A percentile compares a stretch with the other conserved stretches of the same genome.
These are phyloP conservation scores for Pseudolaguvia tuberculata DNA, from an alignment of 2,113 vertebrate species.

Conservation along the genomic window DNA sequence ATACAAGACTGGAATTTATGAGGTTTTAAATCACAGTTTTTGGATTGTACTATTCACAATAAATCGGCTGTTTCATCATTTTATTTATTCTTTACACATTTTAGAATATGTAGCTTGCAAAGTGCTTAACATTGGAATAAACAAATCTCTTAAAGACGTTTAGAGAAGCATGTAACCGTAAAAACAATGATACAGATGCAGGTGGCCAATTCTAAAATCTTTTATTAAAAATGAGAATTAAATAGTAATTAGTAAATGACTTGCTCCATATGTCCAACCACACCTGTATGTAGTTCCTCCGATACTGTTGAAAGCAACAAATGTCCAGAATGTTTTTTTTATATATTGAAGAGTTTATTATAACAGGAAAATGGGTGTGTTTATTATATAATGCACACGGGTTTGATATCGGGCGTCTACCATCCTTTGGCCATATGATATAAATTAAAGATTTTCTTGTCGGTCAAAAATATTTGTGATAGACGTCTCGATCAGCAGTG, in stretches of 20 bases:
- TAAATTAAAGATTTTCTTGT: constrained; percentile 1
- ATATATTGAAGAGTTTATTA: background rate
- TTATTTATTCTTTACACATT: constrained; percentile 27
- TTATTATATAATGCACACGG: no score
- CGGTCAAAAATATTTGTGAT: constrained; percentile 7
- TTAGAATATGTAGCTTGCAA: constrained; percentile 50
- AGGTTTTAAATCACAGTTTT: no score
- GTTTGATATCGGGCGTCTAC: no score
- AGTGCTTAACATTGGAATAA: constrained; percentile 52
- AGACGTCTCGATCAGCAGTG: constrained; percentile 50
- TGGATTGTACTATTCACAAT: constrained; percentile 23
- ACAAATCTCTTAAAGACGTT: constrained; percentile 39
- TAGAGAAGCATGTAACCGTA: background rate
- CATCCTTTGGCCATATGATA: background rate
- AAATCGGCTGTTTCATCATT: constrained; percentile 38
- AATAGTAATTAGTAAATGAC: no score
- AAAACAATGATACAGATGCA: constrained; percentile 13
- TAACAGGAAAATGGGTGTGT: background rate
- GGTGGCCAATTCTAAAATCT: background rate
- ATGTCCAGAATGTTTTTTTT: background rate
- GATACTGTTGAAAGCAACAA: background rate
- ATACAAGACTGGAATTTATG: background rate
- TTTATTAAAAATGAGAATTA: background rate
- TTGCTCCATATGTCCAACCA: background rate
- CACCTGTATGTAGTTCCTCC: background rate